Evolutionary conservation across 2,888 invertebrate genomes (phyloP), one percentile per base, ranked within the genome.

Genomic region (Stenolophus ochropezus): DNA sequence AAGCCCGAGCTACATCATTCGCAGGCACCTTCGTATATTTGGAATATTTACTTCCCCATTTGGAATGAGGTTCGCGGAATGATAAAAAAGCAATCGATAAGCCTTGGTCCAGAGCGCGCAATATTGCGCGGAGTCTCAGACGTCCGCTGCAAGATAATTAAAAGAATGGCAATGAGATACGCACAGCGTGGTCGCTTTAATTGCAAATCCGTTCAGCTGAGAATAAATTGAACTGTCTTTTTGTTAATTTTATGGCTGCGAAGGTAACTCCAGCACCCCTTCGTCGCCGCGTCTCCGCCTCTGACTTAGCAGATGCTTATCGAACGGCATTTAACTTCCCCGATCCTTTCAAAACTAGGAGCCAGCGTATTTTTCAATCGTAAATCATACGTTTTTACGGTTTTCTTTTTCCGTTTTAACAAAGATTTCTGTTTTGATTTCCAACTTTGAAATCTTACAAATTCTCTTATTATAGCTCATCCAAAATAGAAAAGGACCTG

Each of bases 141-240:
- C 23, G 73, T 51, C 23, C 73, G 51, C 49, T 73, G 73, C 73
- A 51, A 73, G 73, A 75, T 75, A 75, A 75, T 75, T 75, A 75
- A 75, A 75, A 75, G 75, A 75, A 75, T 75, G 75, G 75, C 75
- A 75, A 75, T 75, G 75, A 75, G 75, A 75, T 75, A 53, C 53
- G 75, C 73, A 80, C 20, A 42, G 42, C 71, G 71, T 49, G 23
- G 33, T 27, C 42, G 33, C 16, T 80, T 80, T 80, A 80, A 80
- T 80, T 80, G 80, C 71, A 71, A 80, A 80, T 80, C 80, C 80
- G 56, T 80, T 80, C 80, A 47, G 56, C 69, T 71, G 71, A 73
- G 51, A 80, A 80, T 80, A 80, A 80, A 80, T 80, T 71, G 71
- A 80, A 71, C 56, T 80, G 80, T 80, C 80, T 69, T 71, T 71